Evolutionary conservation across 2,888 invertebrate genomes (phyloP).

Genomic region (Chaitophorus viminalis): DNA sequence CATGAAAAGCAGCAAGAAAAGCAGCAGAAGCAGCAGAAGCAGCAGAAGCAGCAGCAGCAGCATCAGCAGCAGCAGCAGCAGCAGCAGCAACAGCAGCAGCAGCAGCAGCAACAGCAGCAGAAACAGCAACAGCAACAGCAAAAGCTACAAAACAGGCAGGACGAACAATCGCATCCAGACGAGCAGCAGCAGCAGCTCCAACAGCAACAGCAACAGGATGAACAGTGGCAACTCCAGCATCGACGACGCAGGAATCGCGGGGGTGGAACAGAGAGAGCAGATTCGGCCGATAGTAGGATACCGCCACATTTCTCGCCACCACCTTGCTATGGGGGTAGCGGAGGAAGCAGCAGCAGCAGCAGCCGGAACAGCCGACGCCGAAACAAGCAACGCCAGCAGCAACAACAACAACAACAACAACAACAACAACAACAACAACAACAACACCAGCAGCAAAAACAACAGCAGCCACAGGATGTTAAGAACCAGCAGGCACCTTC

Average conservation of each 20-base stretch:
- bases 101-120: not conserved
- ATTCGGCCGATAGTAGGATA: not conserved
- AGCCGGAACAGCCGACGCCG: conserved; percentile 38
- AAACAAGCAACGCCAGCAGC: conserved; percentile 26
- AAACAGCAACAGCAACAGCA: too few species aligned
- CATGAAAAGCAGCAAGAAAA: too few species aligned
- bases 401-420: conserved; percentile 15
- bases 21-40: too few species aligned
- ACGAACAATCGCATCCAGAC: not conserved
- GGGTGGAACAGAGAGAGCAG: not conserved
- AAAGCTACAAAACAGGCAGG: not conserved
- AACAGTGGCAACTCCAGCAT: not conserved
- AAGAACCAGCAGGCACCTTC: not conserved
- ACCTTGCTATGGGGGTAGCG: not conserved
- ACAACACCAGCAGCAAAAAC: conserved; percentile 10
- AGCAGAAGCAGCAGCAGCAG: not conserved
- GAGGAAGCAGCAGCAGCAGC: not conserved
- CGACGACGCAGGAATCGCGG: conserved; percentile 1
- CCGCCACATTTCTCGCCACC: not conserved
- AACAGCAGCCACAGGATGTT: not conserved
- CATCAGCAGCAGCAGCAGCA: too few species aligned
- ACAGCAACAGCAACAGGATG: not conserved
- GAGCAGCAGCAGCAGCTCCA: not conserved
- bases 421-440: not conserved
- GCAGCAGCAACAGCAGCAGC: not conserved